These are phyloP conservation scores for Ceraclea dissimilis DNA, from an alignment of 2,888 invertebrate genomes.

Conservation along the genomic window DNA sequence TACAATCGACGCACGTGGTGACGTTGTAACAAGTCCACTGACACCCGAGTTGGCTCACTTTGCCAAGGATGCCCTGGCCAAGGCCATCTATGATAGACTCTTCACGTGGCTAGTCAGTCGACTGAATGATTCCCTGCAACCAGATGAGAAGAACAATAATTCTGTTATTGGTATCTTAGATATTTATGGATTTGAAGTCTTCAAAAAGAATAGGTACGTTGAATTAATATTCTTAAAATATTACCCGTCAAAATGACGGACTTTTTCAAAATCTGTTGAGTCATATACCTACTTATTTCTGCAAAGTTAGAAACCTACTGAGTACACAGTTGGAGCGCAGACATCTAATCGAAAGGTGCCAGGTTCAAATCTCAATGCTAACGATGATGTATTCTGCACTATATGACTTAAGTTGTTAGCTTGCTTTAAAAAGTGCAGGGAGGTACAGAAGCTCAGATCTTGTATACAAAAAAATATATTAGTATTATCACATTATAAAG, in stretches of 20 bases:
- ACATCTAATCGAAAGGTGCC: no score
- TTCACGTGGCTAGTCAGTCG: conserved; percentile 85
- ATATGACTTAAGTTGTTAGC: no score
- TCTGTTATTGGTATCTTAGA: conserved; percentile 84
- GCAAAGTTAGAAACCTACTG: no score
- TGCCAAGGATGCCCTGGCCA: conserved; percentile 83
- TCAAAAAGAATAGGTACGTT: conserved; percentile 78
- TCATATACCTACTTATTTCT: no score
- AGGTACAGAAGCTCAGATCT: no score
- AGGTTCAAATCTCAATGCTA: no score
- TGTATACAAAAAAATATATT: no score
- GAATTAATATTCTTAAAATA: background rate
- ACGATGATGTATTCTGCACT: no score
- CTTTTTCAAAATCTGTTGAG: no score
- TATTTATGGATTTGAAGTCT: conserved; percentile 93
- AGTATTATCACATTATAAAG: no score
- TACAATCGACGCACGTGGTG: conserved; percentile 79
- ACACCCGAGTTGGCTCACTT: conserved; percentile 75
- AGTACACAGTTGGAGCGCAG: no score
- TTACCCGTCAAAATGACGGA: background rate
- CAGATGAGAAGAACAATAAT: conserved; percentile 47
- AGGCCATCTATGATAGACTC: conserved; percentile 83
- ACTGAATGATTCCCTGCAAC: conserved; percentile 68
- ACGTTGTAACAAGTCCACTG: conserved; percentile 74
- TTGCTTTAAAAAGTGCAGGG: no score